Evolutionary conservation across 1,140 invertebrate genomes (phyloP), one percentile per base, ranked within the genome.

Genomic region (Nephila pilipes): DNA sequence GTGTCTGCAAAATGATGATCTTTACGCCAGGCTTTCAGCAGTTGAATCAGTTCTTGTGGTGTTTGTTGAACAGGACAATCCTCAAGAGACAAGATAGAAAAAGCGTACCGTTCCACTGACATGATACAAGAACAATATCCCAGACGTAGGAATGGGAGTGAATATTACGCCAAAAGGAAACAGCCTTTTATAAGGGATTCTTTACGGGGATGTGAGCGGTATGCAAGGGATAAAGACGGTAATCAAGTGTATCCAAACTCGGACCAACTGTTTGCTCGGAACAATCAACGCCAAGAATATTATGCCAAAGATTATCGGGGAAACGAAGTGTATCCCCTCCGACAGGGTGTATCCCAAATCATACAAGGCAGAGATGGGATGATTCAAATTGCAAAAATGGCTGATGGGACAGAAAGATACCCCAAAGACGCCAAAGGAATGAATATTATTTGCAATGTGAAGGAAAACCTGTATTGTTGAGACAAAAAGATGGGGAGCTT

Each of bases 11-110:
- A 87, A 0, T 12, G 18, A 46, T 87, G 85, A 63, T 55, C 18
- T 46, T 87, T 87, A 6, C 85, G 29, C 85, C 85, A 87, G 1
- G 85, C 60, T 36, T 63, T 87, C 10, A 63, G 20, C 4, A 65
- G 2, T 22, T 36, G 14, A 5, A 87, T 65, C 18, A 87, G 2
- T 46, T 87, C 18, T 5, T 60, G 14, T 2, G 85, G 85, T 14
- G 29, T 87, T 32, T 46, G 38, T 65, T 22, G 18, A n/a, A 87
- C 22, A 1, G 85, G 36, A 69, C 60, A 87, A 2, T 63, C 29
- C 1, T 87, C 18, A n/a, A 38, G 65, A 54, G 22, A n/a, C 60
- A 87, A 69, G n/a, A 69, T 29, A 0, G 58, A 69, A n/a, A 87
- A 12, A 16, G 16, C 2, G n/a, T 87, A 87, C 18, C 18, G 22